Evolutionary conservation across 2,113 vertebrate species (phyloP), one percentile per base, ranked within the genome.

Genomic region (Sminthopsis crassicaudata): DNA sequence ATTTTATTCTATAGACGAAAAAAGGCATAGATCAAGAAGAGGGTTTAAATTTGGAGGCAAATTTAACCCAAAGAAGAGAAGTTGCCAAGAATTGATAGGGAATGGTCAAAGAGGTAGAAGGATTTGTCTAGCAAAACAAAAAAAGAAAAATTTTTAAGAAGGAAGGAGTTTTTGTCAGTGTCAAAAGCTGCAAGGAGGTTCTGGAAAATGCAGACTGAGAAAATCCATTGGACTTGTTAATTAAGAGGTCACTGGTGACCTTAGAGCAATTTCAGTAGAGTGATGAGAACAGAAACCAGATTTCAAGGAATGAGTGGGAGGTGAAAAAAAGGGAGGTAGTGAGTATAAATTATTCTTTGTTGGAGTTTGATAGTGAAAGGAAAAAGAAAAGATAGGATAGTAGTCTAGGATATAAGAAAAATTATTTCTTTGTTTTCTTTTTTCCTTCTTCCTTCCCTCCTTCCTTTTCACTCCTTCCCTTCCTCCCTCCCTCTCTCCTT

Each of bases 151-250:
- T 76, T 42, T 42, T 42, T 42, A n/a, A 84, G n/a, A 84, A 84
- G 67, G 36, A 84, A 42, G 6, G n/a, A 6, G 16, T 42, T 84
- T 16, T 84, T 84, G 67, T 84, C n/a, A 22, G 67, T 84, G n/a
- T 84, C n/a, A 84, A 84, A 84, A 42, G 67, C 67, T 42, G 36
- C 16, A 84, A n/a, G 16, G 36, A 84, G 67, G 6, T 84, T 84
- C 67, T 84, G 67, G 67, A 84, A 26, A 84, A 42, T 84, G 67
- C n/a, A 22, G 19, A n/a, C 67, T 84, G 67, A 84, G 36, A 42
- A 84, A 84, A 84, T 84, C 67, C 67, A 84, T 84, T 84, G 67
- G 67, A 84, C 42, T 84, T 84, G 67, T 84, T 84, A 84, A 84
- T 84, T 84, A 84, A 84, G 67, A 84, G 67, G 67, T 84, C 67